Conservation (phyloP, 2,888 invertebrate genomes). For the Epirrhoe alternata region DNA sequence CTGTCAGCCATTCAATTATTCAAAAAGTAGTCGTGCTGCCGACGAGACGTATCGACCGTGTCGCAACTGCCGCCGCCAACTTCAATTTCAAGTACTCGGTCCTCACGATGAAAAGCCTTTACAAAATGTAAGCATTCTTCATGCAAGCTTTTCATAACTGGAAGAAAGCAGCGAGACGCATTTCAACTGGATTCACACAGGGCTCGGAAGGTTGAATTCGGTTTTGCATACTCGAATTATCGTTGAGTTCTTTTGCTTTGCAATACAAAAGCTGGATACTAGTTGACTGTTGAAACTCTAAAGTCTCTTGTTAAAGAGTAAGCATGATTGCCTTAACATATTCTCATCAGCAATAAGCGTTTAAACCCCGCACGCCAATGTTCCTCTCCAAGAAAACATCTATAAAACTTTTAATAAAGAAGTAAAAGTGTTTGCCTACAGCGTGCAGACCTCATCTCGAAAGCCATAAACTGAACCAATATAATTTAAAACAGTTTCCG, state of each 20-base stretch:
- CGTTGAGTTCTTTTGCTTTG: background rate
- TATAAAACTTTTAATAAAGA: slow-evolving; percentile 31
- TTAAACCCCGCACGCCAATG: background rate
- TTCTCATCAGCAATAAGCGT: background rate
- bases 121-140: slow-evolving; percentile 15
- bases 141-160: slow-evolving; percentile 1
- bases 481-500: slow-evolving; percentile 35
- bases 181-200: background rate
- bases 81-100: slow-evolving; percentile 15
- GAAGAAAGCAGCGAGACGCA: background rate
- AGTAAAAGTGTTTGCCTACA: slow-evolving; percentile 27
- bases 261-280: background rate
- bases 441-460: slow-evolving; percentile 25
- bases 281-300: background rate
- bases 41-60: slow-evolving; percentile 72
- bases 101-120: slow-evolving; percentile 16
- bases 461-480: slow-evolving; percentile 34
- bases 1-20: slow-evolving; percentile 19
- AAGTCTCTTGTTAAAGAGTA: no score
- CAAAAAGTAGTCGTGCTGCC: slow-evolving; percentile 5
- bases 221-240: background rate
- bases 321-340: background rate
- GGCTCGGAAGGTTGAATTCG: background rate
- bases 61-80: slow-evolving; percentile 38
- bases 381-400: slow-evolving; percentile 14